A percentile compares a stretch with the other conserved stretches of the same genome.
Evolutionary conservation across 2,888 invertebrate genomes (phyloP).

Genomic region (Melikaiella ostensackeni): DNA sequence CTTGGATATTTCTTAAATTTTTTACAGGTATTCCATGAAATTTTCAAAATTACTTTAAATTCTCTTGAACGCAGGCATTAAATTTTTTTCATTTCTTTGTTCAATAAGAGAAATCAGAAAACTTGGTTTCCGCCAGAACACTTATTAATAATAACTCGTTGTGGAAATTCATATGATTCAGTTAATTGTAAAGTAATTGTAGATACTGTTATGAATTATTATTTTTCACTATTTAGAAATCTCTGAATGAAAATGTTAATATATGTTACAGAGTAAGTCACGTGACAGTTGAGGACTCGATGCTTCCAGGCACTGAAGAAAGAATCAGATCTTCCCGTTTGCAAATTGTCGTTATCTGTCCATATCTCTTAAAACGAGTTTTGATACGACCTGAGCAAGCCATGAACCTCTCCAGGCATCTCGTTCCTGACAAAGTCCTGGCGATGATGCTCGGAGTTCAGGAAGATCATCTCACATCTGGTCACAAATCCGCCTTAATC

Average conservation of each 20-base stretch:
- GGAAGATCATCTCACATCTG: conserved; percentile 84
- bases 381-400: conserved; percentile 79
- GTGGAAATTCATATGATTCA: too few species aligned
- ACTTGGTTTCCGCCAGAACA: too few species aligned
- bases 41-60: too few species aligned
- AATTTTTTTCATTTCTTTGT: too few species aligned
- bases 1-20: too few species aligned
- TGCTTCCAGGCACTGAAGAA: conserved; percentile 78
- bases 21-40: too few species aligned
- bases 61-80: too few species aligned
- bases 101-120: too few species aligned
- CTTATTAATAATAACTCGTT: too few species aligned
- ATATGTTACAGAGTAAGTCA: conserved; percentile 83
- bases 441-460: conserved; percentile 90
- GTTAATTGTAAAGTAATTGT: too few species aligned
- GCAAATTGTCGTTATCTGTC: conserved; percentile 90
- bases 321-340: conserved; percentile 84
- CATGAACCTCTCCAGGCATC: conserved; percentile 79
- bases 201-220: too few species aligned
- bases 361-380: conserved; percentile 83
- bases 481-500: conserved; percentile 84
- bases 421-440: conserved; percentile 86
- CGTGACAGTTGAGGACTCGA: conserved; percentile 85
- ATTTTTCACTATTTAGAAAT: conserved; percentile 6
- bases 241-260: conserved; percentile 42